Evolutionary conservation across 2,888 invertebrate genomes (phyloP).

Genomic region (Malachius bipustulatus): DNA sequence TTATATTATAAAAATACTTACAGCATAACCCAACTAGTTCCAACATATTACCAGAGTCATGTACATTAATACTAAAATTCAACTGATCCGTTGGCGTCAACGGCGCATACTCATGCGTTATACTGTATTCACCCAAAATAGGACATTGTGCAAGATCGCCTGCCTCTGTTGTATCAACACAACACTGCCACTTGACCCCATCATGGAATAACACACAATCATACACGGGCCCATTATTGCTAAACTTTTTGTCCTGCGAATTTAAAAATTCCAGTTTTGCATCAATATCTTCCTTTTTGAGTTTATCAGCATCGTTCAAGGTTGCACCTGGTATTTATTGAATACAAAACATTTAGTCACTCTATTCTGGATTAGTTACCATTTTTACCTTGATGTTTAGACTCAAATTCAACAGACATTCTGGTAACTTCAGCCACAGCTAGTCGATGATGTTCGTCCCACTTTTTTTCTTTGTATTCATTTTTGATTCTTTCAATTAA

Average conservation of each 20-base stretch:
- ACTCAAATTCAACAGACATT: constrained; percentile 64
- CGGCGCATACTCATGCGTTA: constrained; percentile 64
- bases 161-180: constrained; percentile 69
- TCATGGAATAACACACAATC: constrained; percentile 92
- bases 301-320: constrained; percentile 55
- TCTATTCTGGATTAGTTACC: not conserved
- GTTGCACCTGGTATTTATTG: constrained; percentile 18
- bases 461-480: constrained; percentile 61
- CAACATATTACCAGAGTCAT: constrained; percentile 77
- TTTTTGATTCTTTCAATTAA: constrained; percentile 69
- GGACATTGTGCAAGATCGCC: constrained; percentile 72
- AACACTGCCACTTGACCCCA: constrained; percentile 81
- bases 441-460: constrained; percentile 75
- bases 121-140: constrained; percentile 69
- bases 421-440: constrained; percentile 67
- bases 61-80: constrained; percentile 84
- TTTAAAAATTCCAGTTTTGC: constrained; percentile 73
- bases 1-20: too few species aligned
- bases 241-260: constrained; percentile 75
- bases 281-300: constrained; percentile 80
- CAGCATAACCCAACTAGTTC: constrained; percentile 93
- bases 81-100: constrained; percentile 69
- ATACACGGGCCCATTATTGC: constrained; percentile 77
- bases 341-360: constrained; percentile 3
- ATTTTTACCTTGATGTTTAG: constrained; percentile 18